Evolutionary conservation across 1,140 invertebrate species (phyloP).

Genomic region (Heterodera carotae): DNA sequence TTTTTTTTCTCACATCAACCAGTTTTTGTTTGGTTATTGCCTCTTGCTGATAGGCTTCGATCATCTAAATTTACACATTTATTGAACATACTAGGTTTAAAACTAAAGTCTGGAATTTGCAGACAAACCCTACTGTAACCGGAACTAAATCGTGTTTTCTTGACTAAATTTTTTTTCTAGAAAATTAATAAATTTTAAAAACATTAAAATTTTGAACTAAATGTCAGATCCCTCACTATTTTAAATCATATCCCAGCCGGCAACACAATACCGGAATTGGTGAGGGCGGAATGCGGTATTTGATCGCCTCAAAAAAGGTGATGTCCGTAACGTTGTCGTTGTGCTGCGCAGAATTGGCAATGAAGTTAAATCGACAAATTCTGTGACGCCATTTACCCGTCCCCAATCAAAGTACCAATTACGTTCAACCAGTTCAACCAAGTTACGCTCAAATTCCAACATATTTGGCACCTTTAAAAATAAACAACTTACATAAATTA

Average conservation of each 20-base stretch:
- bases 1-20: neutral
- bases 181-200: no score
- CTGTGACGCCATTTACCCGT: neutral
- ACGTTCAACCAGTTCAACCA: neutral
- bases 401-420: slow-evolving; percentile 5
- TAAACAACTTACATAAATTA: neutral
- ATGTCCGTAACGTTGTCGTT: slow-evolving; percentile 1
- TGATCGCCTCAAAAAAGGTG: slow-evolving; percentile 27
- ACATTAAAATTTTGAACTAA: neutral
- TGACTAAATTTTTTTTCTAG: no score
- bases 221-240: no score
- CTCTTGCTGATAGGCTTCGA: slow-evolving; percentile 16
- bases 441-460: neutral
- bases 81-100: neutral
- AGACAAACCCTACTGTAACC: no score
- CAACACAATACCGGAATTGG: slow-evolving; percentile 20
- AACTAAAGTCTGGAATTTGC: no score
- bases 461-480: neutral
- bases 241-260: no score
- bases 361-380: no score
- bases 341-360: neutral
- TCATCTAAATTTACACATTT: slow-evolving; percentile 14
- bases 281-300: slow-evolving; percentile 7
- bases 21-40: neutral
- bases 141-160: no score